These are phyloP conservation scores for Pristis pectinata DNA, from an alignment of 2,797 vertebrate species.

Conservation along the genomic window DNA sequence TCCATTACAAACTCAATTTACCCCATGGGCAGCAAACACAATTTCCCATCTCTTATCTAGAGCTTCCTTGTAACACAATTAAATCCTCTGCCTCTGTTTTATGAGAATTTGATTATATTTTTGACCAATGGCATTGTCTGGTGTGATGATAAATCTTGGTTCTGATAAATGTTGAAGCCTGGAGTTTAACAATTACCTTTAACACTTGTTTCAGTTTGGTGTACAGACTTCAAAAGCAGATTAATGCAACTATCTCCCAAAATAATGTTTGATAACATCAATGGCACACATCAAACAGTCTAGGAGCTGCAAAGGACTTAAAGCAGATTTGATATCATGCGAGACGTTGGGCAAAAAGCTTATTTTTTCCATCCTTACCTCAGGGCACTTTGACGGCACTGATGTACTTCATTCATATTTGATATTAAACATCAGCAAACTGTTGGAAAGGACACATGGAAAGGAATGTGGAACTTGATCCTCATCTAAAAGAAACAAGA, in stretches of 20 bases:
- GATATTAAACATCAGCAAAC: neutral
- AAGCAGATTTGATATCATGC: neutral
- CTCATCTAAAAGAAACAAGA: no score
- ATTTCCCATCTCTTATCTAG: slow-evolving; percentile 20
- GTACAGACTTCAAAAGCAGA: slow-evolving; percentile 29
- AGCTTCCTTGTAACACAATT: slow-evolving; percentile 8
- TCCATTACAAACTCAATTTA: slow-evolving; percentile 5
- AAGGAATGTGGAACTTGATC: no score
- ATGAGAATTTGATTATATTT: slow-evolving; percentile 24
- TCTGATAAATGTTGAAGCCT: slow-evolving; percentile 19
- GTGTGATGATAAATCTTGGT: slow-evolving; percentile 6
- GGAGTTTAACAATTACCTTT: slow-evolving; percentile 32
- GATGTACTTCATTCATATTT: neutral
- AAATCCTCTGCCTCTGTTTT: slow-evolving; percentile 7
- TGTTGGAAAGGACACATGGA: neutral
- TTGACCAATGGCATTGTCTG: neutral
- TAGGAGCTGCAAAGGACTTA: neutral
- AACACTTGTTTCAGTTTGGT: neutral
- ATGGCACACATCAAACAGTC: neutral
- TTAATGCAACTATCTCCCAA: neutral
- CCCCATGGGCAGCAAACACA: slow-evolving; percentile 20
- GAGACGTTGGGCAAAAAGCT: neutral
- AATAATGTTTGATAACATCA: neutral
- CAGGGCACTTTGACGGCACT: neutral
- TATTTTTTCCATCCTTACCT: neutral